Evolutionary conservation across 2,797 vertebrate species (phyloP), one percentile per base, ranked within the genome.

Genomic region (Emys orbicularis): DNA sequence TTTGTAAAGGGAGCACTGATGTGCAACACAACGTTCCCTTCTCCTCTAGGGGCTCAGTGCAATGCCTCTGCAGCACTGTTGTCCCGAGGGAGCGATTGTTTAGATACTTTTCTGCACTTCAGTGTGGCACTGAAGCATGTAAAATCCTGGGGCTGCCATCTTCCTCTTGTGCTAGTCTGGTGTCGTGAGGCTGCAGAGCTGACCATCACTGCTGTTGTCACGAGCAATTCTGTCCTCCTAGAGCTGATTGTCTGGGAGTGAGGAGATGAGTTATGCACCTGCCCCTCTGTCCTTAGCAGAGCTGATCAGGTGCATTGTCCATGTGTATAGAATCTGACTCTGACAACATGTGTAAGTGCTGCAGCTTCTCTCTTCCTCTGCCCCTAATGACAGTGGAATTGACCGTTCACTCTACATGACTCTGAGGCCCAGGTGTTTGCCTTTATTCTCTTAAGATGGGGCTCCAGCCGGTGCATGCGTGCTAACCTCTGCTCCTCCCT

Each of bases 401-500:
- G 41, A 27, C 37, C 25, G 4, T 47, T 27, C 41, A 6, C 23
- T 13, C 41, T 44, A 5, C 8, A 3, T 68, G 34, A 34, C 34
- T 18, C 59, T 37, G 37, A 72, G 65, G 65, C 37, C 29, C 59
- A 34, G 59, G 31, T 61, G 59, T 61, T 61, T 31, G 13, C 59
- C 65, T 72, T 41, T 72, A 23, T 23, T 72, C 61, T 68, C 34
- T 23, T 29, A 59, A 53, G 4, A 59, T 8, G 53, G 21, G 19
- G 8, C 83, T 50, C 81, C 0, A 0, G 53, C 57, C 74, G 57
- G 3, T 9, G 34, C 65, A 23, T 23, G 53, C 59, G 49, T 95
- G 57, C 84, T 97, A 83, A 94, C 61, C 50, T 96, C 82, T 92
- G 88, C 94, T 82, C 84, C 59, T 96, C 50, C 92, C 94, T 92